Evolutionary conservation across 2,113 vertebrate genomes (phyloP).

Genomic region (Cinclus cinclus): DNA sequence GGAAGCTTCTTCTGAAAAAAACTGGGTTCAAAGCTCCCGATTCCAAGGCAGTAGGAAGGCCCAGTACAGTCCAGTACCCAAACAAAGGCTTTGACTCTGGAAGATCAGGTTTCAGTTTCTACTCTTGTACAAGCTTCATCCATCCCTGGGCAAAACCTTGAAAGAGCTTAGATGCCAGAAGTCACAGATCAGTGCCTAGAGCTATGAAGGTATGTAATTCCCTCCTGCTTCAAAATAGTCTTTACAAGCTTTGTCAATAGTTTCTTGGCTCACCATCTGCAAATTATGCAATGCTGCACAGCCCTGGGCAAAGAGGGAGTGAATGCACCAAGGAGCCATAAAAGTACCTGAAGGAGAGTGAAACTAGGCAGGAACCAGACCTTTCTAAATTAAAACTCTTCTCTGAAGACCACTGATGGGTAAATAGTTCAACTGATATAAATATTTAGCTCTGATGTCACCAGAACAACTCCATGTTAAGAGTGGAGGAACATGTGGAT

Average conservation of each 20-base stretch:
- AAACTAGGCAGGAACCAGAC: neutral
- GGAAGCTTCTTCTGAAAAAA: neutral
- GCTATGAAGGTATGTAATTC: neutral
- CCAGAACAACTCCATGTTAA: neutral
- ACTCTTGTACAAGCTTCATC: neutral
- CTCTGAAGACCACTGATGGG: neutral
- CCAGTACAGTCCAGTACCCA: neutral
- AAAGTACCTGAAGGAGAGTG: neutral
- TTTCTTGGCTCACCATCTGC: neutral
- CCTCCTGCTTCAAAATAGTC: neutral
- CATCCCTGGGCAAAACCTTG: neutral
- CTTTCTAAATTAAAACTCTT: neutral
- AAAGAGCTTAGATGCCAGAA: neutral
- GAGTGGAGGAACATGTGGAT: neutral
- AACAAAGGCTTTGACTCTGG: neutral
- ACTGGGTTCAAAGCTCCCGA: neutral
- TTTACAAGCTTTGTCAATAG: neutral
- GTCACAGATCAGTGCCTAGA: neutral
- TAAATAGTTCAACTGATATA: neutral
- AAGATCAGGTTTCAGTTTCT: neutral
- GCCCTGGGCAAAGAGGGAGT: neutral
- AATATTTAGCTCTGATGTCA: neutral
- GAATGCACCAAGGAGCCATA: neutral
- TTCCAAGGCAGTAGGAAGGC: neutral
- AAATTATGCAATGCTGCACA: neutral